A percentile compares a stretch with the other conserved stretches of the same genome.
Evolutionary conservation across 2,888 invertebrate genomes (phyloP).

Genomic region (Tinea pellionella): DNA sequence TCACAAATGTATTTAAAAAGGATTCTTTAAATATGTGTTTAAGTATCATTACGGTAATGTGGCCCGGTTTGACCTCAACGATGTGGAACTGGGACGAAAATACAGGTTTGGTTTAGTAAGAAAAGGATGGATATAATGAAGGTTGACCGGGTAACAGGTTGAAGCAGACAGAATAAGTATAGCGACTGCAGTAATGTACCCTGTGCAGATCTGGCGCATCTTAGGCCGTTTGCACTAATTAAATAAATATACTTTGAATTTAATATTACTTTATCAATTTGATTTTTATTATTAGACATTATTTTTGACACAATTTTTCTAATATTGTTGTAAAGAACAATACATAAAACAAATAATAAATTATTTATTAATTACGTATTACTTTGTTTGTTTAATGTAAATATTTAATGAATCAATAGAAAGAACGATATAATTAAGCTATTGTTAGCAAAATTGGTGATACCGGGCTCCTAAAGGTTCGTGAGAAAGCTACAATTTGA

Average conservation of each 20-base stretch:
- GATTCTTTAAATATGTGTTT: conserved; percentile 60
- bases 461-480: conserved; percentile 23
- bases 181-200: conserved; percentile 58
- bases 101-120: conserved; percentile 17
- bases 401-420: conserved; percentile 14
- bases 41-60: conserved; percentile 67
- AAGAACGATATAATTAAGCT: not conserved
- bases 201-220: conserved; percentile 35
- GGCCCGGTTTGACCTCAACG: conserved; percentile 56
- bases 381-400: too few species aligned
- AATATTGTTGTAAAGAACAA: not conserved
- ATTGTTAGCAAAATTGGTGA: conserved; percentile 10
- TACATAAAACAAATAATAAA: too few species aligned
- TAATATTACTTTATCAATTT: conserved; percentile 13
- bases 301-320: not conserved
- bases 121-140: conserved; percentile 36
- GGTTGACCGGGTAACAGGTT: conserved; percentile 67
- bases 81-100: conserved; percentile 32
- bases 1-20: conserved; percentile 7
- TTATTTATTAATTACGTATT: too few species aligned
- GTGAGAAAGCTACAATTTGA: conserved; percentile 68
- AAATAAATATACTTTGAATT: not conserved
- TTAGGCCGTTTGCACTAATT: conserved; percentile 31
- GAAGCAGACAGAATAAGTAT: conserved; percentile 56
- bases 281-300: conserved; percentile 13